Percentiles rank a stretch among this genome's conserved stretches.
phyloP scores from a whole-genome alignment of 2,888 invertebrate species.

The Lasioglossum zephyrum region DNA sequence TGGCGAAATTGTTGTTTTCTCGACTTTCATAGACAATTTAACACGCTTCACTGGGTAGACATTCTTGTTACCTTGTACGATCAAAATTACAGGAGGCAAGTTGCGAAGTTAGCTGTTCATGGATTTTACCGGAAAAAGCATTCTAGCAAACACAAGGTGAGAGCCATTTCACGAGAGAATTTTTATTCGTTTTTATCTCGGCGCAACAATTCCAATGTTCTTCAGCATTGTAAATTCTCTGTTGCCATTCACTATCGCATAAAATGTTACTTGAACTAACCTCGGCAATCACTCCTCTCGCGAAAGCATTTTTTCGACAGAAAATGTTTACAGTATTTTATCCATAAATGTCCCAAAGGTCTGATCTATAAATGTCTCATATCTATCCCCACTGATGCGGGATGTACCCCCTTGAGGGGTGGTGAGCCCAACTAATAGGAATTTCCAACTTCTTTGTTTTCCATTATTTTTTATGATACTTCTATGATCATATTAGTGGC shows the following conservation, averaged over 20 bases:
- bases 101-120: neutral
- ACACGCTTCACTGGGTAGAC: constrained; percentile 1
- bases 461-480: no score
- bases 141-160: neutral
- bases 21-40: neutral
- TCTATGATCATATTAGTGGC: no score
- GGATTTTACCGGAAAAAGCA: neutral
- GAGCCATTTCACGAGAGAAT: neutral
- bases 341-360: no score
- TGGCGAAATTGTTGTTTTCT: neutral
- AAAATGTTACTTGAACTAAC: no score
- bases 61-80: neutral
- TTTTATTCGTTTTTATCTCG: neutral
- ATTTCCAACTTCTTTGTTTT: no score
- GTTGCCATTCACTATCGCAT: neutral
- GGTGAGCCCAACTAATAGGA: no score
- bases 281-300: no score
- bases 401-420: no score
- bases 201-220: neutral
- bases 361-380: no score
- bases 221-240: neutral
- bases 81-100: neutral
- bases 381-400: no score
- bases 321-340: neutral
- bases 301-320: neutral